Evolutionary conservation across 2,888 invertebrate species (phyloP).

Genomic region (Cistogaster globosa): DNA sequence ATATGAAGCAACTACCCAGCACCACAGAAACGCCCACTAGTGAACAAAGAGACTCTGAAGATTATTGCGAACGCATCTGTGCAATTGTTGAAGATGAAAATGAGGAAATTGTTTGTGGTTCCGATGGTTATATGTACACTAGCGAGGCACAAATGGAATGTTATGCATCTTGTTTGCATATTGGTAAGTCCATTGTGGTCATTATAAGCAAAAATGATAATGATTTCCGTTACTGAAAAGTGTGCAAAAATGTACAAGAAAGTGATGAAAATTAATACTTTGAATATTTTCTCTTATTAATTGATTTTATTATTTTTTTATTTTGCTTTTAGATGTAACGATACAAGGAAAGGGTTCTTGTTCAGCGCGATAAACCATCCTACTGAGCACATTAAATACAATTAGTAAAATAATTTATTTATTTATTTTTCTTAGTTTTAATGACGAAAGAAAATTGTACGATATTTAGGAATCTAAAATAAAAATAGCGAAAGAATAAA

Average conservation of each 20-base stretch:
- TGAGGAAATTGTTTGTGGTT: slow-evolving; percentile 81
- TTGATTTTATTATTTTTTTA: slow-evolving; percentile 27
- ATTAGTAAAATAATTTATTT: slow-evolving; percentile 62
- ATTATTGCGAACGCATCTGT: slow-evolving; percentile 80
- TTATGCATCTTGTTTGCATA: slow-evolving; percentile 80
- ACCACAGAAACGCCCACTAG: slow-evolving; percentile 65
- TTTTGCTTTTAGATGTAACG: slow-evolving; percentile 77
- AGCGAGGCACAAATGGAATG: slow-evolving; percentile 81
- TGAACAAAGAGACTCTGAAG: slow-evolving; percentile 78
- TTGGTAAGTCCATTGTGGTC: slow-evolving; percentile 76
- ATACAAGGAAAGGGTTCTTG: slow-evolving; percentile 81
- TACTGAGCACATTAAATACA: slow-evolving; percentile 13
- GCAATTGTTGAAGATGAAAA: slow-evolving; percentile 81
- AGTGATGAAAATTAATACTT: slow-evolving; percentile 10
- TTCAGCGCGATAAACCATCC: slow-evolving; percentile 75
- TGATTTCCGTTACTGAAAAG: background rate
- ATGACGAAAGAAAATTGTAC: slow-evolving; percentile 27
- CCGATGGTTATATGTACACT: slow-evolving; percentile 82
- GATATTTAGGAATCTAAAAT: background rate
- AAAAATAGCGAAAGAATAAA: slow-evolving; percentile 39
- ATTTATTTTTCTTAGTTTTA: slow-evolving; percentile 52
- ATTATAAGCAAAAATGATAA: background rate
- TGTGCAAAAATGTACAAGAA: slow-evolving; percentile 15
- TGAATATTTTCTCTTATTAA: background rate
- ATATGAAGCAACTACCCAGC: slow-evolving; percentile 2